Evolutionary conservation across 2,888 invertebrate species (phyloP).

Genomic region (Eupithecia vulgata): DNA sequence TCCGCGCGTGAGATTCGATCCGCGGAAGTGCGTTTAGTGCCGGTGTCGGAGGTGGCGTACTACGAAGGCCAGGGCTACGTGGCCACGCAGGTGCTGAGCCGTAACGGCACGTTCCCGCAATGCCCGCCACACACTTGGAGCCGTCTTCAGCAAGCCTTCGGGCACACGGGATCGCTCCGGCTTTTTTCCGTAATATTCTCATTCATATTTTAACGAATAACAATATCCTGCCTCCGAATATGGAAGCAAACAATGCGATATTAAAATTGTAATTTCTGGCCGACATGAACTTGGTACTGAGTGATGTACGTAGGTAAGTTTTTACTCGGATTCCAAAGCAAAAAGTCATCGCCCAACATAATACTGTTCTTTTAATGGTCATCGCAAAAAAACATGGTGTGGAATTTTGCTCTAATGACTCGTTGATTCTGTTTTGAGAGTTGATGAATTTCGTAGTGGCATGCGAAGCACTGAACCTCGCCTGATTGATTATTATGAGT

Average conservation of each 20-base stretch:
- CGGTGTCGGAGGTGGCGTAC: slow-evolving; percentile 80
- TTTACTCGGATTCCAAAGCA: slow-evolving; percentile 78
- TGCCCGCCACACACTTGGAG: slow-evolving; percentile 81
- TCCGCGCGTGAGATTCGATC: slow-evolving; percentile 80
- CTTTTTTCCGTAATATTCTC: slow-evolving; percentile 73
- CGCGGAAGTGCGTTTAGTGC: slow-evolving; percentile 82
- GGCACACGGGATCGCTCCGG: slow-evolving; percentile 72
- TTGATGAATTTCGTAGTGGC: slow-evolving; percentile 70
- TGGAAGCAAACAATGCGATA: slow-evolving; percentile 51
- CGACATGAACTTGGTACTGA: slow-evolving; percentile 65
- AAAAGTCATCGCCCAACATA: slow-evolving; percentile 73
- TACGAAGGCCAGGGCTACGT: slow-evolving; percentile 81
- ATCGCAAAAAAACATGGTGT: slow-evolving; percentile 70
- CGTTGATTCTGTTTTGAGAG: slow-evolving; percentile 71
- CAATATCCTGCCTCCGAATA: slow-evolving; percentile 33
- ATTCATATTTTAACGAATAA: slow-evolving; percentile 39
- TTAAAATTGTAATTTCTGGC: slow-evolving; percentile 62
- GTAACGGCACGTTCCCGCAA: slow-evolving; percentile 81
- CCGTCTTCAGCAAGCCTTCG: slow-evolving; percentile 72
- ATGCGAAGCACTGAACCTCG: slow-evolving; percentile 59
- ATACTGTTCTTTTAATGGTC: slow-evolving; percentile 66
- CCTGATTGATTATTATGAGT: slow-evolving; percentile 39
- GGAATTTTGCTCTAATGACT: slow-evolving; percentile 78
- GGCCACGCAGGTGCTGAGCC: slow-evolving; percentile 78
- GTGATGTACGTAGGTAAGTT: slow-evolving; percentile 65